Percentiles rank a stretch among this genome's conserved stretches.
Evolutionary conservation across 2,113 vertebrate species (phyloP).

Genomic region (Rhodinocichla rosea): DNA sequence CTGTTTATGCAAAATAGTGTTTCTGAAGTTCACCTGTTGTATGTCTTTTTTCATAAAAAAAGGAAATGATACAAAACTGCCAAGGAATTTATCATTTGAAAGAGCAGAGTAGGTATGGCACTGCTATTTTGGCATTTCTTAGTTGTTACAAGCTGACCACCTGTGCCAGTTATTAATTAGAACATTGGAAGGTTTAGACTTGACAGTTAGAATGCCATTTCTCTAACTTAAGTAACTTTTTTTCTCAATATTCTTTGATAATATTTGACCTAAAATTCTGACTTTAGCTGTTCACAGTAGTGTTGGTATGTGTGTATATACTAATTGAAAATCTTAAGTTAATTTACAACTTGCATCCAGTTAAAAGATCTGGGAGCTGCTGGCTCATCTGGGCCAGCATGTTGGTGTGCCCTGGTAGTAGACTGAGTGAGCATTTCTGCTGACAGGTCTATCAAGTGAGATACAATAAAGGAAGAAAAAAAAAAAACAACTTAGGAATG

Average conservation of each 20-base stretch:
- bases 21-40: background rate
- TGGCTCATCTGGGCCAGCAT: background rate
- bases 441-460: background rate
- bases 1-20: background rate
- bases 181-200: background rate
- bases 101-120: background rate
- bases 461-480: background rate
- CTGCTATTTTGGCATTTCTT: background rate
- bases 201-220: background rate
- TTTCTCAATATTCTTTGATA: background rate
- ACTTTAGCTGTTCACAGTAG: background rate
- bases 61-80: background rate
- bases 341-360: background rate
- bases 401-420: background rate
- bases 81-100: background rate
- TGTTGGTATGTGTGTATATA: background rate
- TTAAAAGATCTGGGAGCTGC: background rate
- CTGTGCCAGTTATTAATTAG: background rate
- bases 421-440: background rate
- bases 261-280: background rate
- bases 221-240: background rate
- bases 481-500: background rate
- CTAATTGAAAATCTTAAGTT: background rate
- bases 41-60: background rate
- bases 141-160: background rate